Conservation (phyloP, 2,797 vertebrate species). For the Typhlichthys subterraneus region DNA sequence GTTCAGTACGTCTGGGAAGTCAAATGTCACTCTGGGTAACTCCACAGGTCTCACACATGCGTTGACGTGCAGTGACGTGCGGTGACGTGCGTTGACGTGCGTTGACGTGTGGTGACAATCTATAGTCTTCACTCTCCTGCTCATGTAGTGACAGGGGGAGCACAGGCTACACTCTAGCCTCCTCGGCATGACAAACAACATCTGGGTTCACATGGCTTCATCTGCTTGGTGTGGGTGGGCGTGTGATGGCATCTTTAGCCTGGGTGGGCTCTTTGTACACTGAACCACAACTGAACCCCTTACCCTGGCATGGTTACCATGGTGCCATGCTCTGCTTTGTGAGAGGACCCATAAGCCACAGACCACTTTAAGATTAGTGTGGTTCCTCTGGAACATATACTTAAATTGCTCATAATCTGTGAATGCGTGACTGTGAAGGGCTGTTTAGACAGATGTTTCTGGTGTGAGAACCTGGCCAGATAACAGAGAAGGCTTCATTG, state of each 20-base stretch:
- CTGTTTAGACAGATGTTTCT: slow-evolving; percentile 2
- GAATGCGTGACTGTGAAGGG: neutral
- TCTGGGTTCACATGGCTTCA: neutral
- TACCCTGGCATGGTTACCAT: neutral
- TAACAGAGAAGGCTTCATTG: neutral
- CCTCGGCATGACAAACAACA: neutral
- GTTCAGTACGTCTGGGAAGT: neutral
- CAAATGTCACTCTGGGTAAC: neutral
- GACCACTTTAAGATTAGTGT: neutral
- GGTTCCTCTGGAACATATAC: slow-evolving; percentile 5
- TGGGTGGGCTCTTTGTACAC: neutral
- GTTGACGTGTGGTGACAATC: neutral
- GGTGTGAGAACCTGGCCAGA: neutral
- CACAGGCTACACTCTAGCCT: neutral
- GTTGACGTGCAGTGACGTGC: no score
- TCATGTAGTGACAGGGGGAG: neutral
- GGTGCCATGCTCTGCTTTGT: neutral
- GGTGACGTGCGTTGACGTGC: neutral
- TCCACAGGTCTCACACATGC: neutral
- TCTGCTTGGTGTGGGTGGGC: neutral
- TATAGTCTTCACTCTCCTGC: neutral
- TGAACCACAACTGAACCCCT: neutral
- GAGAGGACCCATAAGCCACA: neutral
- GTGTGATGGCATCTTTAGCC: neutral
- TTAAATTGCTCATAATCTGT: slow-evolving; percentile 1